phyloP scores from a whole-genome alignment of 2,113 vertebrate genomes.

The Cacatua alba region DNA sequence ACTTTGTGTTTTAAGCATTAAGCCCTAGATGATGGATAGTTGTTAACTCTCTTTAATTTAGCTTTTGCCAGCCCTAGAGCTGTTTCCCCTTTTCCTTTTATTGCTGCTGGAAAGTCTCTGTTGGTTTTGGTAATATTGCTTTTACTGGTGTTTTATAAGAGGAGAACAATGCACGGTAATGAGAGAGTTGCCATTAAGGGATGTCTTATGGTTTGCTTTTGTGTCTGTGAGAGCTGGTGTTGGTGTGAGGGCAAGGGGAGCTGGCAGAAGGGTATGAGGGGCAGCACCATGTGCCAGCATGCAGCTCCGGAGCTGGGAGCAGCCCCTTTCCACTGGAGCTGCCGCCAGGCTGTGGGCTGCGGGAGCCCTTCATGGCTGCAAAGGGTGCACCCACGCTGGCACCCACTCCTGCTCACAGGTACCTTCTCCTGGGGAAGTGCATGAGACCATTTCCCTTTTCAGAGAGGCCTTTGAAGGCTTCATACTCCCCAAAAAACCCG shows the following conservation, averaged over 20 bases:
- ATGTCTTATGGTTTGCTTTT: neutral
- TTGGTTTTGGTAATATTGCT: constrained; percentile 32
- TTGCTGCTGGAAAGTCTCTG: constrained; percentile 41
- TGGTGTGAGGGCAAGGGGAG: neutral
- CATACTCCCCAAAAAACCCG: neutral
- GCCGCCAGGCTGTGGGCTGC: accelerated
- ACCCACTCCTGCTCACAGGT: neutral
- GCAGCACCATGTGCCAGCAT: neutral
- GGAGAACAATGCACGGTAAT: neutral
- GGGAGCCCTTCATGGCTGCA: neutral
- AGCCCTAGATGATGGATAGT: constrained; percentile 19
- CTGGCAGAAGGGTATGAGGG: neutral
- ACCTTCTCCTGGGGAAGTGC: neutral
- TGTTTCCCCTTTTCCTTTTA: constrained; percentile 46
- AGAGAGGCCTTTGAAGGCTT: neutral
- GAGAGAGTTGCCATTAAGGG: neutral
- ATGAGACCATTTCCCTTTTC: neutral
- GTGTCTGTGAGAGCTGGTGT: accelerated
- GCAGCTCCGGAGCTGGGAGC: neutral
- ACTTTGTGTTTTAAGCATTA: constrained; percentile 28
- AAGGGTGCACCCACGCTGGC: neutral
- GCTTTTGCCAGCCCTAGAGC: constrained; percentile 49
- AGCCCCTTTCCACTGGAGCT: neutral
- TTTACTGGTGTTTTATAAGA: constrained; percentile 30
- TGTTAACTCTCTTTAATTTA: constrained; percentile 20